A percentile compares a stretch with the other conserved stretches of the same genome.
These are phyloP conservation scores for Campoletis raptor DNA, from an alignment of 2,888 invertebrate genomes.

Conservation along the genomic window DNA sequence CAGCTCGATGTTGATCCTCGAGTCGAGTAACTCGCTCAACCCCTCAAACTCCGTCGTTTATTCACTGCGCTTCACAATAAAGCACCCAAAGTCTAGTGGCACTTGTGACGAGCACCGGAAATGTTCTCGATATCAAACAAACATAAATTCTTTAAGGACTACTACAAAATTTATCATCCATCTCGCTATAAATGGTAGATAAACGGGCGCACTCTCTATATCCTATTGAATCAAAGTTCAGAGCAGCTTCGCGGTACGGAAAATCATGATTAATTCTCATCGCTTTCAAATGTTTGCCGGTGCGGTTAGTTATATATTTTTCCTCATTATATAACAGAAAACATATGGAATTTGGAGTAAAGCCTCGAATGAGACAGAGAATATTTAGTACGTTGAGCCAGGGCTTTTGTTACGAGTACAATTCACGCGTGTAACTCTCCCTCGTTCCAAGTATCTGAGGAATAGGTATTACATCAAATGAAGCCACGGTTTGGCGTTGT, in stretches of 20 bases:
- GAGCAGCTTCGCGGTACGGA: background rate
- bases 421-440: constrained; percentile 19
- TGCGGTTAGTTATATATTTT: background rate
- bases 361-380: background rate
- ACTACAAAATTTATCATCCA: constrained; percentile 17
- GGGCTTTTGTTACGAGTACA: background rate
- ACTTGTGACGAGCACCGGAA: constrained; percentile 53
- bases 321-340: background rate
- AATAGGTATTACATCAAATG: constrained; percentile 60
- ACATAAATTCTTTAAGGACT: constrained; percentile 32
- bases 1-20: constrained; percentile 60
- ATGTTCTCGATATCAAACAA: constrained; percentile 31
- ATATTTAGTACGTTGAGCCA: background rate
- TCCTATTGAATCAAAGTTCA: background rate
- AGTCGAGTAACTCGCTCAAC: constrained; percentile 47
- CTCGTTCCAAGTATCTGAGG: constrained; percentile 30
- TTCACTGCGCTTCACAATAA: constrained; percentile 3
- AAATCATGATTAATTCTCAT: background rate
- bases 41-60: constrained; percentile 26
- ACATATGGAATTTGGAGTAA: background rate
- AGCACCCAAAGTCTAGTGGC: constrained; percentile 36
- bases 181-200: background rate
- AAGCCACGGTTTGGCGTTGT: constrained; percentile 64
- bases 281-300: background rate
- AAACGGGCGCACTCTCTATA: background rate